A percentile compares a stretch with the other conserved stretches of the same genome.
Evolutionary conservation across 2,113 vertebrate genomes (phyloP).

Genomic region (Ibidorhyncha struthersii): DNA sequence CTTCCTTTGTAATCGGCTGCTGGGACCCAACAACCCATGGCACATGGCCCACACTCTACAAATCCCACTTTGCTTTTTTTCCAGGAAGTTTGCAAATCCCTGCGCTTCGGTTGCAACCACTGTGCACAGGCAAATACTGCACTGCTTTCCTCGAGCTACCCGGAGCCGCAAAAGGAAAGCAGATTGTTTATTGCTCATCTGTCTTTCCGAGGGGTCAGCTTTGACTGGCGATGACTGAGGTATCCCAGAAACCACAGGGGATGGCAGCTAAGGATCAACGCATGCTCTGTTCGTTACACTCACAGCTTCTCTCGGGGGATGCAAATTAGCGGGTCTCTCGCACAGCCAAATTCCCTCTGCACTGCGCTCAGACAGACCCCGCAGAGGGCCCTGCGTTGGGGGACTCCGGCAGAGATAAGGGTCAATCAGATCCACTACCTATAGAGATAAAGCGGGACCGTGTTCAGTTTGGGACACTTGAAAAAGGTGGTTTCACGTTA

Average conservation of each 20-base stretch:
- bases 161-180: not conserved
- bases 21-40: not conserved
- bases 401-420: not conserved
- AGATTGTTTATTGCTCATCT: not conserved
- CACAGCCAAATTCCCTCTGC: not conserved
- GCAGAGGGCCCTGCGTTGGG: not conserved
- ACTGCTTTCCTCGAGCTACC: not conserved
- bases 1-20: not conserved
- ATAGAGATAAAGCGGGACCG: accelerated
- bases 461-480: not conserved
- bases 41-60: not conserved
- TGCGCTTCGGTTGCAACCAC: not conserved
- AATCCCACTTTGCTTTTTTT: not conserved
- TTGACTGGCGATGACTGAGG: not conserved
- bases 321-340: not conserved
- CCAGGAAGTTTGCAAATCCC: not conserved
- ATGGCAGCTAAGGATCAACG: not conserved
- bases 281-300: not conserved
- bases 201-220: not conserved
- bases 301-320: not conserved
- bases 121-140: accelerated
- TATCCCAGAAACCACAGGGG: not conserved
- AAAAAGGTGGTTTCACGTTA: not conserved
- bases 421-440: accelerated
- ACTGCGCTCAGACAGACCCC: not conserved